Base-by-base conservation (phyloP, 1,140 invertebrate genomes). In the Ceratina calcarata region DNA sequence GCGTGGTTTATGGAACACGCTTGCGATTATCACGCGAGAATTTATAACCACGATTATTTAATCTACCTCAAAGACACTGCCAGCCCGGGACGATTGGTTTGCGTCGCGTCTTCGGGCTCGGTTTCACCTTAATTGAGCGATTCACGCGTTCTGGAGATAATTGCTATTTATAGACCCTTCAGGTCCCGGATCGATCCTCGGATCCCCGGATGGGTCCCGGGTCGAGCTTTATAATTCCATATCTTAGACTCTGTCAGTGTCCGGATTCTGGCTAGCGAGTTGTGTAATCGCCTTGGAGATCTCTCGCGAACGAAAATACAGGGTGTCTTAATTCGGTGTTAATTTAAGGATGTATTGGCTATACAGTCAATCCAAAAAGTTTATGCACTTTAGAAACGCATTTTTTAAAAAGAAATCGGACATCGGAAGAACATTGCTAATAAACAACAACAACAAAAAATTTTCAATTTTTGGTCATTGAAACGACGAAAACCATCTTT, bases 91-190 rank as follows among this genome's bases (percentile, higher is more conserved):
- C 27, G 16, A 55, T 55, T 60, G 27, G 27, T 32, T 68, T 27
- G 37, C 27, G 55, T 60, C 65, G 24, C 24, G 18, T 15, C 45
- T 32, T 4, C 22, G 7, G 15, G 12, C 7, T 37, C 10, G 64
- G 53, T 76, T 58, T 60, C 73, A 13, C 64, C n/a, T 76, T 76
- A 51, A 76, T 76, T 68, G 57, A 76, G 45, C 55, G 22, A 51
- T 69, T 60, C 55, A 69, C 55, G 18, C 22, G 22, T 27, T 32
- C 55, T 13, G 3, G 10, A 1, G 12, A 69, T 76, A 76, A 76
- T 69, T 60, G 51, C 37, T 16, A 76, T 68, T 76, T 69, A 76
- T 51, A n/a, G 55, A 22, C 0, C 24, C 24, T 32, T 12, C 4
- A 49, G 22, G 12, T 0, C 32, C 45, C 3, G n/a, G 69, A 66